Conservation (phyloP, 2,797 vertebrate species). For the Hipposideros larvatus region DNA sequence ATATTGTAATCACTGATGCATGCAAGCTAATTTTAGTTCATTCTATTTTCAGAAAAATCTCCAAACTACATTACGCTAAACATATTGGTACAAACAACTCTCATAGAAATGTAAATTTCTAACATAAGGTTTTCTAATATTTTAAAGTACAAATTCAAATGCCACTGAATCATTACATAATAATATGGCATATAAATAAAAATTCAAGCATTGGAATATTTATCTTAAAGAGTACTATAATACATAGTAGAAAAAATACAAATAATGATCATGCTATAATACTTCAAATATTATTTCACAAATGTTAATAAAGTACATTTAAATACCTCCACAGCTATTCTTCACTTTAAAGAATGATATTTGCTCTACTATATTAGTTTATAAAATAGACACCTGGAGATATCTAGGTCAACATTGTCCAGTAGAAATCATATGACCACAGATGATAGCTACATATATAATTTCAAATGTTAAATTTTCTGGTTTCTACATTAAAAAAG, state of each 20-base stretch:
- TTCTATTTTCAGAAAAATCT: slow-evolving; percentile 4
- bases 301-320: not conserved
- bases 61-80: not conserved
- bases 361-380: not conserved
- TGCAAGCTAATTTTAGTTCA: not conserved
- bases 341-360: not conserved
- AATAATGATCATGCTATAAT: not conserved
- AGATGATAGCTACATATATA: not conserved
- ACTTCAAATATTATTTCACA: not conserved
- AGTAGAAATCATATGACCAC: not conserved
- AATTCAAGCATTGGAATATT: not conserved
- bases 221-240: not conserved
- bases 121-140: not conserved
- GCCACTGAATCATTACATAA: not conserved
- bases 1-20: not conserved
- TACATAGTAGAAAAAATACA: not conserved
- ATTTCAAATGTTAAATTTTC: not conserved
- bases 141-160: slow-evolving; percentile 20
- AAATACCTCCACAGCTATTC: not conserved
- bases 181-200: not conserved
- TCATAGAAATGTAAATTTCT: not conserved
- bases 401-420: not conserved
- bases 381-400: not conserved
- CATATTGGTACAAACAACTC: not conserved
- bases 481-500: not conserved